Base-by-base conservation (phyloP, 2,797 vertebrate species). In the Pithecia hirsuta region DNA sequence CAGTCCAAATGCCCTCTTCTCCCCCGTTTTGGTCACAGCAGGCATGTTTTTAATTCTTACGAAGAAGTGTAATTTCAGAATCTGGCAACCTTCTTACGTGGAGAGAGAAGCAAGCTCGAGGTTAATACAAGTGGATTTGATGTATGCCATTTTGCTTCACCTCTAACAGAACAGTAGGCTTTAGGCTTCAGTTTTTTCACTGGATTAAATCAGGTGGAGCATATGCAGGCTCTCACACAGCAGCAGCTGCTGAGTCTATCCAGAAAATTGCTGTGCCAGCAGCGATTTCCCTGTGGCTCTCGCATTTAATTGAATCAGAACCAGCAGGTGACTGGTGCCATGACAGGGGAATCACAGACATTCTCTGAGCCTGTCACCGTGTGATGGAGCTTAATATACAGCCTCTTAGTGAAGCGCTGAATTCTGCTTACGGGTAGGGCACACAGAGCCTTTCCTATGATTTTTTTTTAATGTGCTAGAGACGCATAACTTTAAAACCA, bases 271-370 rank as follows among this genome's bases (percentile, higher is more conserved):
- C 96, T 97, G 98, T 30, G 90, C 97, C 94, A 96, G 97, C 97
- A 98, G 94, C 88, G 64, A 96, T 98, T 98, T 97, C 98, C 98
- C 96, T 30, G 87, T 80, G 97, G 97, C 96, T 98, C 98, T 98
- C 98, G 98, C 97, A 95, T 93, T 98, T 98, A 98, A 98, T 98
- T 98, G 98, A 99, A 98, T 97, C 98, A 95, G 91, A 98, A 98
- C 95, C 98, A 98, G 98, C 98, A 98, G 98, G 98, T 97, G 97
- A 98, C 97, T 89, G 97, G 98, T 98, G 97, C 97, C 97, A 74
- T 4, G 95, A 96, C 89, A 84, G 94, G 98, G 97, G 96, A 95
- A 93, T 89, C 81, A 61, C 84, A 95, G 98, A 95, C 97, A 97
- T 90, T 75, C 92, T 92, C 94, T 91, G 91, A 97, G 96, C 96